Percentiles rank a stretch among this genome's conserved stretches.
These are phyloP conservation scores for Scaptodrosophila latifasciaeformis DNA, from an alignment of 2,888 invertebrate species.

Conservation along the genomic window DNA sequence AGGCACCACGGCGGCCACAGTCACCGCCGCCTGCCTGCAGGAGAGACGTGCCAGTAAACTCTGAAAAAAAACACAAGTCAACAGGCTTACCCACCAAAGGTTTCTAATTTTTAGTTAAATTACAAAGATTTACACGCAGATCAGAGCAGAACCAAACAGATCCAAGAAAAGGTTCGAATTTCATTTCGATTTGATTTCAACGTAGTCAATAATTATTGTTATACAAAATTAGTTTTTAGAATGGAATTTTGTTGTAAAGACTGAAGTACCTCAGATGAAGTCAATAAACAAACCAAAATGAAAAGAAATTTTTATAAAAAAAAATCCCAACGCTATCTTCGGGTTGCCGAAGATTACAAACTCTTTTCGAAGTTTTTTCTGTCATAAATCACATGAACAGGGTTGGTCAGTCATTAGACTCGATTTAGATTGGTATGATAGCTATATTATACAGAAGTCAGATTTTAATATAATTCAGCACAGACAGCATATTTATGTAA, in stretches of 20 bases:
- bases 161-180: too few relatives aligned
- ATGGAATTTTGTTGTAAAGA: slow-evolving; percentile 62
- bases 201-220: slow-evolving; percentile 22
- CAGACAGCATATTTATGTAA: too few relatives aligned
- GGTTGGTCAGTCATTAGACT: too few relatives aligned
- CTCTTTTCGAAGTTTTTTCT: too few relatives aligned
- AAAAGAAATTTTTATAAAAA: too few relatives aligned
- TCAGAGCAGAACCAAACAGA: slow-evolving; percentile 1
- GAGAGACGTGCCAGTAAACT: slow-evolving; percentile 43
- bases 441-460: slow-evolving; percentile 47
- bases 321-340: too few relatives aligned
- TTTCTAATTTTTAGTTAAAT: slow-evolving; percentile 44
- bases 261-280: slow-evolving; percentile 70
- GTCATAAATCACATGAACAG: too few relatives aligned
- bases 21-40: slow-evolving; percentile 56
- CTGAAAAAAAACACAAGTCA: slow-evolving; percentile 27
- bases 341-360: too few relatives aligned
- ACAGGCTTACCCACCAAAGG: too few relatives aligned
- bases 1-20: slow-evolving; percentile 62
- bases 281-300: slow-evolving; percentile 69
- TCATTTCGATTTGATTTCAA: too few relatives aligned
- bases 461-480: slow-evolving; percentile 45
- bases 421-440: too few relatives aligned
- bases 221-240: slow-evolving; percentile 60
- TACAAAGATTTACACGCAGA: slow-evolving; percentile 27